Evolutionary conservation across 2,797 vertebrate species (phyloP).

Genomic region (Rhadinocentrus ornatus): DNA sequence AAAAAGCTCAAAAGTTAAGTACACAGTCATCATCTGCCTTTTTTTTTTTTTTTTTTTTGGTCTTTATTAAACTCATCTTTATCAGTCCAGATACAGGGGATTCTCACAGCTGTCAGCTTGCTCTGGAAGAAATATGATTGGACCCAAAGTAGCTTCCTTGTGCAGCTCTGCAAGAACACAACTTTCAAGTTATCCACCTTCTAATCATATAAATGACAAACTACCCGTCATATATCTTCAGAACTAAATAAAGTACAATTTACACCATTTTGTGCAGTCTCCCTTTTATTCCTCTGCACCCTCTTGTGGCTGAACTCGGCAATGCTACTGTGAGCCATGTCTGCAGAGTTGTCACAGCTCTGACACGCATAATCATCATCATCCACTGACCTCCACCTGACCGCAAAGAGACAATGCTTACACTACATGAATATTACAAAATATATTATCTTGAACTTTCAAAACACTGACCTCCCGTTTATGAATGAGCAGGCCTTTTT

Average conservation of each 20-base stretch:
- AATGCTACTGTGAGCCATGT: not conserved
- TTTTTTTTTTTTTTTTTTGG: too few species aligned
- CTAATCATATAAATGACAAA: not conserved
- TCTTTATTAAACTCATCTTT: conserved; percentile 13
- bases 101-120: not conserved
- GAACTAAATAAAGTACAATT: not conserved
- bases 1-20: not conserved
- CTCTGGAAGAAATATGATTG: conserved; percentile 36
- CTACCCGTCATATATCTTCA: not conserved
- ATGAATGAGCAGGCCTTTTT: conserved; percentile 49
- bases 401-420: not conserved
- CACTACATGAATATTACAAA: not conserved
- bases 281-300: conserved; percentile 20
- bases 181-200: conserved; percentile 2
- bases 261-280: not conserved
- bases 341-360: conserved; percentile 31
- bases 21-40: not conserved
- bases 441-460: not conserved
- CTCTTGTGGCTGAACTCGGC: conserved; percentile 41
- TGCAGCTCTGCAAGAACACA: conserved; percentile 44
- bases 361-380: conserved; percentile 42
- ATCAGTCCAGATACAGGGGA: not conserved
- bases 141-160: conserved; percentile 29
- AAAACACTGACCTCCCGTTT: conserved; percentile 27
- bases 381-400: conserved; percentile 58